Evolutionary conservation across 2,113 vertebrate genomes (phyloP).

Genomic region (Suricata suricatta): DNA sequence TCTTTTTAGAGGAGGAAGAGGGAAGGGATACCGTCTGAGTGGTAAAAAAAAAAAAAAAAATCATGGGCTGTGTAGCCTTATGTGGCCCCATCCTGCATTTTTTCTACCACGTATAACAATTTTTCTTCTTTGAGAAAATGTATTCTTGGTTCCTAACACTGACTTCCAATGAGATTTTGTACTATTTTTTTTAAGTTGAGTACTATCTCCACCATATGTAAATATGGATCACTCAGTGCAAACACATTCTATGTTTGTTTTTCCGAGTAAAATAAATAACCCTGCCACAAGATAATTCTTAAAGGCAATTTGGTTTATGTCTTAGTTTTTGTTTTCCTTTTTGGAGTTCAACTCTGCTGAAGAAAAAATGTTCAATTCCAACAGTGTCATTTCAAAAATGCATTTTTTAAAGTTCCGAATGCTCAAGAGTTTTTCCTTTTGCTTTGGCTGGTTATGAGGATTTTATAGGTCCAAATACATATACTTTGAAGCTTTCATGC

Average conservation of each 20-base stretch:
- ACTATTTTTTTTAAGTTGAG: neutral
- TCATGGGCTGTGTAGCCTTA: too few relatives aligned
- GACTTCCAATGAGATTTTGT: neutral
- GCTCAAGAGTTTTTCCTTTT: neutral
- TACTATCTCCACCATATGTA: neutral
- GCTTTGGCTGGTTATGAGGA: conserved; percentile 35
- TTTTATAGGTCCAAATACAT: conserved; percentile 60
- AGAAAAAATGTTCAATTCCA: conserved; percentile 40
- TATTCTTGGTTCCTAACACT: neutral
- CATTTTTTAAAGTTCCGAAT: conserved; percentile 38
- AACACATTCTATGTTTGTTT: neutral
- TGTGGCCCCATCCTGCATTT: neutral
- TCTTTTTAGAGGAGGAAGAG: too few relatives aligned
- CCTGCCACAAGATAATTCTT: conserved; percentile 36
- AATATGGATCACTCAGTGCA: neutral
- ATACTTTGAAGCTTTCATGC: conserved; percentile 65
- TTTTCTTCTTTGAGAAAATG: conserved; percentile 22
- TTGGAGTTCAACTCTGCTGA: conserved; percentile 32
- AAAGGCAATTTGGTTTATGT: conserved; percentile 34
- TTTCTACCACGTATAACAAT: neutral
- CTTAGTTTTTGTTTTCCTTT: conserved; percentile 54
- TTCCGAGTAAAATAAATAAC: conserved; percentile 51
- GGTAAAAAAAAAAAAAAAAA: neutral
- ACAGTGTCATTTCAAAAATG: conserved; percentile 6
- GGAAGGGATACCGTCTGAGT: neutral